These are phyloP conservation scores for Propithecus perrieri DNA, from an alignment of 2,797 vertebrate genomes.

Conservation along the genomic window DNA sequence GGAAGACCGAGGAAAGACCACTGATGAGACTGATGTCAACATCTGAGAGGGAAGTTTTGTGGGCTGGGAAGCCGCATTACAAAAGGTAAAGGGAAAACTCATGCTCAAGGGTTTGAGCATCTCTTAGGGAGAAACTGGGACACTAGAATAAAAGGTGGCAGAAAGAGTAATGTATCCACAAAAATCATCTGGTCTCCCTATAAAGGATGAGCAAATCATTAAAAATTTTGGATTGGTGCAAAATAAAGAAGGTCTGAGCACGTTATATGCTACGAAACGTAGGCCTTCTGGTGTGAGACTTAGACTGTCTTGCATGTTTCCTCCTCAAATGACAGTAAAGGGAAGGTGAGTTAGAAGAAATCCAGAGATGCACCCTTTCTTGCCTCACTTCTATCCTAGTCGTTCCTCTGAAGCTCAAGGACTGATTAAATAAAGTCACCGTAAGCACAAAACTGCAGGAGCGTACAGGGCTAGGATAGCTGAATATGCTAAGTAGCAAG, in stretches of 20 bases:
- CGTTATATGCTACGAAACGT: accelerated
- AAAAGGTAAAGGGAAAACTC: background rate
- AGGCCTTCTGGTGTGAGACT: background rate
- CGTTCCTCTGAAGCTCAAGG: background rate
- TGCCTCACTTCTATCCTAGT: background rate
- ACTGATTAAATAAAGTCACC: background rate
- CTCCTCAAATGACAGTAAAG: background rate
- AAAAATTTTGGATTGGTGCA: background rate
- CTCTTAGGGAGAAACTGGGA: background rate
- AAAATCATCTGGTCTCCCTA: background rate
- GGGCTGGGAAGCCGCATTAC: no score
- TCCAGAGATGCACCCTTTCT: accelerated
- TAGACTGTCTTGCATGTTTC: background rate
- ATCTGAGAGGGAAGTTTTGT: background rate
- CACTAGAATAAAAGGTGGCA: background rate
- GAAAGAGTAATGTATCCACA: background rate
- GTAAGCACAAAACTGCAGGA: background rate
- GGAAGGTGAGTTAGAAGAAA: background rate
- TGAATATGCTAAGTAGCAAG: background rate
- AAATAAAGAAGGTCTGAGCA: background rate
- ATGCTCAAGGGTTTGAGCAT: background rate
- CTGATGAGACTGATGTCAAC: background rate
- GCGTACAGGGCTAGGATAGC: background rate
- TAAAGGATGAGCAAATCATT: background rate
- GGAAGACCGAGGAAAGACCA: background rate